These are phyloP conservation scores for Tenthredo mesomela DNA, from an alignment of 2,888 invertebrate genomes.

Conservation along the genomic window DNA sequence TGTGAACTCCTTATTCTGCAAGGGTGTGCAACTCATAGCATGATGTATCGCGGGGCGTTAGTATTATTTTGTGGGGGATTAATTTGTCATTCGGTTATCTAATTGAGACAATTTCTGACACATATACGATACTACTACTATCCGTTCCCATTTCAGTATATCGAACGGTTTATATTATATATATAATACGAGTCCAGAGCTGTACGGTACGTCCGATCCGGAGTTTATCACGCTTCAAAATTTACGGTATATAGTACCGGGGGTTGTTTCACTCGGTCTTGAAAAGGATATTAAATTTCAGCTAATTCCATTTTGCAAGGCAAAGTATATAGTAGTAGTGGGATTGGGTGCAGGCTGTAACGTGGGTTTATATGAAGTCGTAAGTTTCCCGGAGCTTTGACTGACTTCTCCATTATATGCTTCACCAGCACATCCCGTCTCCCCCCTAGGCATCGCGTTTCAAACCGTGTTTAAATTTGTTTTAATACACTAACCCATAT, in stretches of 20 bases:
- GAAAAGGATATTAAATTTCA: conserved; percentile 30
- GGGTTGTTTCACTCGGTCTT: background rate
- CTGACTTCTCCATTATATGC: conserved; percentile 71
- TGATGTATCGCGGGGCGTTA: background rate
- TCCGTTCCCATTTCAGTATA: background rate
- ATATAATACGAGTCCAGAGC: background rate
- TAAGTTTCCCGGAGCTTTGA: conserved; percentile 68
- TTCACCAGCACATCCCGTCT: background rate
- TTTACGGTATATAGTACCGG: background rate
- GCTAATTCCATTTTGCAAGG: conserved; percentile 9
- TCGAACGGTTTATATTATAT: background rate
- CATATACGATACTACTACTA: too few species aligned
- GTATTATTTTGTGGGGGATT: background rate
- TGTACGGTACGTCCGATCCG: background rate
- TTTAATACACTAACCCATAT: background rate
- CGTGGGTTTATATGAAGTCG: conserved; percentile 40
- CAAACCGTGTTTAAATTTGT: background rate
- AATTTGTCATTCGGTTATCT: background rate
- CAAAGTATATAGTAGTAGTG: background rate
- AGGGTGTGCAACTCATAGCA: background rate
- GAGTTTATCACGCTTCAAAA: background rate
- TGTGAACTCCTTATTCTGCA: background rate
- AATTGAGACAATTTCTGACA: background rate
- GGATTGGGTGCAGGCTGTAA: background rate
- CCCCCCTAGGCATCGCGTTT: background rate